A percentile compares a stretch with the other conserved stretches of the same genome.
Evolutionary conservation across 2,888 invertebrate species (phyloP).

Genomic region (Epinotia nisella): DNA sequence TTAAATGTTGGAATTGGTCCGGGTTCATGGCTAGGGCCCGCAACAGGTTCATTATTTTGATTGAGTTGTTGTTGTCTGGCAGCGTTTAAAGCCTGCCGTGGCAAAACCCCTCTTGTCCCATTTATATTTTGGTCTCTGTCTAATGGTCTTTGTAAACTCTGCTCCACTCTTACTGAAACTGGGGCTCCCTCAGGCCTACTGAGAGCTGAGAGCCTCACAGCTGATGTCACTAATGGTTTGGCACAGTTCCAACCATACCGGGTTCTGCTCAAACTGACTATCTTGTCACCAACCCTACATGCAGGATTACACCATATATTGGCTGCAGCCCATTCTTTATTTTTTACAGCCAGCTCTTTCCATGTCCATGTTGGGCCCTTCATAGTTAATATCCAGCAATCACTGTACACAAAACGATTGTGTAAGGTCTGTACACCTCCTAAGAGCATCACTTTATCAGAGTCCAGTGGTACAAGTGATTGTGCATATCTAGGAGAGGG

Average conservation of each 20-base stretch:
- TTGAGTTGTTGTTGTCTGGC: constrained; percentile 59
- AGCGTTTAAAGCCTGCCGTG: constrained; percentile 64
- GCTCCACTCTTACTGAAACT: constrained; percentile 79
- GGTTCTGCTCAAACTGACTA: constrained; percentile 89
- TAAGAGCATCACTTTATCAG: constrained; percentile 90
- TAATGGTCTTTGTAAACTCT: constrained; percentile 78
- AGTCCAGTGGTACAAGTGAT: constrained; percentile 93
- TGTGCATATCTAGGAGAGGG: constrained; percentile 96
- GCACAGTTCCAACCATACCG: constrained; percentile 82
- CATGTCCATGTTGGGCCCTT: constrained; percentile 89
- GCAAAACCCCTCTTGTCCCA: constrained; percentile 87
- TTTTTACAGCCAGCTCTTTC: constrained; percentile 90
- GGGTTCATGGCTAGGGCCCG: constrained; percentile 77
- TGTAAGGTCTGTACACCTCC: constrained; percentile 96
- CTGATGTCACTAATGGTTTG: constrained; percentile 83
- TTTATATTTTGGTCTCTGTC: constrained; percentile 90
- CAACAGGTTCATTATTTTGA: constrained; percentile 66
- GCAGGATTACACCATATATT: constrained; percentile 98
- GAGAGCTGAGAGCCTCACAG: constrained; percentile 76
- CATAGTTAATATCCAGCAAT: constrained; percentile 96
- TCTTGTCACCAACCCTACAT: constrained; percentile 90
- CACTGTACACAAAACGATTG: constrained; percentile 90
- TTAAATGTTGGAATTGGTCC: constrained; percentile 52
- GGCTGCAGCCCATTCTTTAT: constrained; percentile 91
- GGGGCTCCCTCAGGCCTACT: constrained; percentile 74